A percentile compares a stretch with the other conserved stretches of the same genome.
These are phyloP conservation scores for Hydropotes inermis DNA, from an alignment of 2,113 vertebrate species.

Conservation along the genomic window DNA sequence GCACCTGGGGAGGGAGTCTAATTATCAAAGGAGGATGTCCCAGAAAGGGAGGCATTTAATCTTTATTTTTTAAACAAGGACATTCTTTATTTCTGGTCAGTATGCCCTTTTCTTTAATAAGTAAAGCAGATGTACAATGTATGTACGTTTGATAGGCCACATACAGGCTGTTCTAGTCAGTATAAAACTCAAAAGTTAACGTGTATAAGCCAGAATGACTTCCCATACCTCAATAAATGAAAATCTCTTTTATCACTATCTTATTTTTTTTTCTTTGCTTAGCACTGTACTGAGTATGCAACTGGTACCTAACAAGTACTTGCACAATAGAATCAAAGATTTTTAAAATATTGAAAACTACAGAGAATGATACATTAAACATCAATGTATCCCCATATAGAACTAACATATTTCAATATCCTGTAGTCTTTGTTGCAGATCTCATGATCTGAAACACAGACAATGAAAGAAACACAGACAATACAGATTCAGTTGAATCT, in stretches of 20 bases:
- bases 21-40: background rate
- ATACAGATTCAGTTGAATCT: background rate
- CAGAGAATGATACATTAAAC: background rate
- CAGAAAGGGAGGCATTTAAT: background rate
- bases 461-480: slow-evolving; percentile 4
- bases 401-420: background rate
- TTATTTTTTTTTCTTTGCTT: background rate
- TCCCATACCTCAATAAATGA: background rate
- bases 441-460: no score
- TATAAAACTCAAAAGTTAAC: background rate
- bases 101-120: background rate
- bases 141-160: background rate
- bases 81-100: background rate
- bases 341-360: background rate
- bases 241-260: background rate
- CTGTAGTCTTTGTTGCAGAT: background rate
- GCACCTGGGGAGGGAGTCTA: background rate
- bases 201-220: background rate
- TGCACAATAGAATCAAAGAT: background rate
- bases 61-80: background rate
- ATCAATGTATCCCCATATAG: background rate
- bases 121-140: background rate
- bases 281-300: background rate
- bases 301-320: background rate
- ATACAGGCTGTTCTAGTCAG: background rate